Evolutionary conservation across 2,797 vertebrate species (phyloP).

Genomic region (Phataginus tetradactyla): DNA sequence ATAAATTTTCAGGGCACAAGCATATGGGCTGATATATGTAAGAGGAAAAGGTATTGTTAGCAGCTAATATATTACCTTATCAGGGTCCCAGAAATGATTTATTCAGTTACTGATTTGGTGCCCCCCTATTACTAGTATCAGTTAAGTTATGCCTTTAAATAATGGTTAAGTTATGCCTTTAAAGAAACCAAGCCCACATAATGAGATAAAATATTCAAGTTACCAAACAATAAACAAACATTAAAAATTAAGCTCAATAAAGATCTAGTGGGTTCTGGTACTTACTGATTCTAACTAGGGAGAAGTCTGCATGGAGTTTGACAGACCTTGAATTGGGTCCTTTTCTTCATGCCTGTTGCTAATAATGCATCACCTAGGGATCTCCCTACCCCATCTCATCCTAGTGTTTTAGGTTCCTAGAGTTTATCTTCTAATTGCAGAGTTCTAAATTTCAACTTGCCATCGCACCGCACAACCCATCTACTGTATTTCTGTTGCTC

Average conservation of each 20-base stretch:
- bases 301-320: neutral
- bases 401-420: neutral
- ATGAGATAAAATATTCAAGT: constrained; percentile 36
- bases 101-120: neutral
- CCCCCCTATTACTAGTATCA: neutral
- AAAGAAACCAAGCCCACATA: neutral
- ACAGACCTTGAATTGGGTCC: neutral
- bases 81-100: neutral
- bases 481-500: constrained; percentile 24
- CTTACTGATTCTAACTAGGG: neutral
- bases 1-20: neutral
- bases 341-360: neutral
- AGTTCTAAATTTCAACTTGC: neutral
- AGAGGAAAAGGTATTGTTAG: neutral
- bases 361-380: neutral
- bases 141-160: neutral
- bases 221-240: neutral
- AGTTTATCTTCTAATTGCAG: neutral
- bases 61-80: neutral
- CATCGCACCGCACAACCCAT: neutral
- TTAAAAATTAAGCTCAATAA: constrained; percentile 20
- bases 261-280: neutral
- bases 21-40: neutral
- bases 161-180: neutral
- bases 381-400: neutral